A percentile compares a stretch with the other conserved stretches of the same genome.
Evolutionary conservation across 2,888 invertebrate species (phyloP).

Genomic region (Sisyra nigra): DNA sequence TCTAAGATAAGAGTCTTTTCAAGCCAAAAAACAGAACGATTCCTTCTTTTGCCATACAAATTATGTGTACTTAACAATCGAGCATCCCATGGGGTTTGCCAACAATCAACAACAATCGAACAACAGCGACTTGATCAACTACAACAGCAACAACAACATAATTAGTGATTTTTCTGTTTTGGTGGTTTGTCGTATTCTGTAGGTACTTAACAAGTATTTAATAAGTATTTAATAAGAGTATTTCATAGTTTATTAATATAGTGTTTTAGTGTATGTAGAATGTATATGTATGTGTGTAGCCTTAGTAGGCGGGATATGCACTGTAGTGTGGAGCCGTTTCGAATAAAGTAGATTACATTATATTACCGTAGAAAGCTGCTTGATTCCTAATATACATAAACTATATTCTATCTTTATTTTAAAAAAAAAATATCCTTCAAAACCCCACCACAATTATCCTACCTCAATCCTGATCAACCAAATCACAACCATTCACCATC

Average conservation of each 20-base stretch:
- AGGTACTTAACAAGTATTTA: conserved; percentile 15
- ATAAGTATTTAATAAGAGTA: conserved; percentile 12
- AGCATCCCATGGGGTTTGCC: conserved; percentile 1
- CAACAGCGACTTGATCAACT: background rate
- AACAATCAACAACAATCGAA: background rate
- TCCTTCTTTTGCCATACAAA: background rate
- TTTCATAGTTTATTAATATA: conserved; percentile 4
- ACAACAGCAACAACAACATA: background rate
- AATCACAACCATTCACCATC: background rate
- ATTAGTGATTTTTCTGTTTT: conserved; percentile 9
- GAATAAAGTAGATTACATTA: conserved; percentile 37
- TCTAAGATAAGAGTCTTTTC: background rate
- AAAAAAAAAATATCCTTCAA: background rate
- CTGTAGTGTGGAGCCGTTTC: conserved; percentile 32
- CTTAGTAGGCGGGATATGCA: conserved; percentile 19
- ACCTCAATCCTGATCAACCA: background rate
- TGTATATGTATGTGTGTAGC: conserved; percentile 8
- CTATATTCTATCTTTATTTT: background rate
- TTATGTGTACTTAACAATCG: background rate
- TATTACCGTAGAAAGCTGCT: conserved; percentile 9
- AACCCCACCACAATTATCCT: background rate
- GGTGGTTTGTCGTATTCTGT: conserved; percentile 14
- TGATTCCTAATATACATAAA: conserved; percentile 7
- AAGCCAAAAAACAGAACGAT: background rate
- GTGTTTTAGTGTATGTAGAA: conserved; percentile 8